phyloP scores from a whole-genome alignment of 2,113 vertebrate genomes.

The Eupsittula cactorum region DNA sequence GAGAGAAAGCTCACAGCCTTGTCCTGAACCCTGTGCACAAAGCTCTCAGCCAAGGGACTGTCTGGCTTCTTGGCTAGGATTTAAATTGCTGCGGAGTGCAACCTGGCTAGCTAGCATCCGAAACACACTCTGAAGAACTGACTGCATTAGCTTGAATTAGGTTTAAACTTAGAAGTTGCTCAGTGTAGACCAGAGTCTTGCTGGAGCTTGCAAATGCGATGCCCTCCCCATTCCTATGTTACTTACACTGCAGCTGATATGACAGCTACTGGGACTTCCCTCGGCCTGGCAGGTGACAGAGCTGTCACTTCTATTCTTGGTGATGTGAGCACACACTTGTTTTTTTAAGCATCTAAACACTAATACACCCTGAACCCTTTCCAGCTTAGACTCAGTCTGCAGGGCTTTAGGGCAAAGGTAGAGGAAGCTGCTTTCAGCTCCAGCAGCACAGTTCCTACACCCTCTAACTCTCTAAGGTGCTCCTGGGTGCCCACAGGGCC shows the following conservation, averaged over 20 bases:
- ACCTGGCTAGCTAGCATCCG: background rate
- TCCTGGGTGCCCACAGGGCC: background rate
- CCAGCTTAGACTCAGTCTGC: background rate
- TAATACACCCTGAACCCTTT: background rate
- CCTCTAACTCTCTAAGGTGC: background rate
- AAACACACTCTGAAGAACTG: fast-evolving
- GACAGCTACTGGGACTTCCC: background rate
- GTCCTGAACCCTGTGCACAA: background rate
- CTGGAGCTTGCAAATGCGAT: background rate
- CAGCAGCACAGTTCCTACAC: background rate
- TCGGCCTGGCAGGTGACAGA: background rate
- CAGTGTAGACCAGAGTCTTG: background rate
- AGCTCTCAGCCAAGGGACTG: background rate
- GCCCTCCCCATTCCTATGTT: background rate
- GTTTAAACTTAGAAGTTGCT: background rate
- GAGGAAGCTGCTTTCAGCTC: background rate
- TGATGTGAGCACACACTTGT: background rate
- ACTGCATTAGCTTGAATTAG: background rate
- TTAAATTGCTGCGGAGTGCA: background rate
- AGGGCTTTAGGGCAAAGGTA: background rate
- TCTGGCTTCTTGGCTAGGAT: background rate
- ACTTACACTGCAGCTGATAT: background rate
- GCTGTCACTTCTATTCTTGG: background rate
- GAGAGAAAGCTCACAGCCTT: background rate
- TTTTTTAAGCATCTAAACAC: background rate